A percentile compares a stretch with the other conserved stretches of the same genome.
Evolutionary conservation across 2,888 invertebrate species (phyloP).

Genomic region (Drosophila subquinaria): DNA sequence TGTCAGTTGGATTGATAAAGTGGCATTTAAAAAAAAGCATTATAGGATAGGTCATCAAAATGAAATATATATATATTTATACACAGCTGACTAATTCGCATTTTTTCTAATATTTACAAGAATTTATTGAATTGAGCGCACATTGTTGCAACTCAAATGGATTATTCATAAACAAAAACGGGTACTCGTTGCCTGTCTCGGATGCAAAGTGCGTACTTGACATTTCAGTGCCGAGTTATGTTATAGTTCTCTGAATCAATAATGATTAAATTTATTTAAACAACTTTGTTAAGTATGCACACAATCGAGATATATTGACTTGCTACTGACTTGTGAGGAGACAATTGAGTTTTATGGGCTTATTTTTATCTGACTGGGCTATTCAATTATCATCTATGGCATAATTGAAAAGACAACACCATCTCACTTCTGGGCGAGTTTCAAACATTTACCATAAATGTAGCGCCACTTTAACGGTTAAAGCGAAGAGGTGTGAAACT

Average conservation of each 20-base stretch:
- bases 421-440: slow-evolving; percentile 22
- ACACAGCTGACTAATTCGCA: slow-evolving; percentile 25
- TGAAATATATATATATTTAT: slow-evolving; percentile 28
- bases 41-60: slow-evolving; percentile 37
- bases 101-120: slow-evolving; percentile 1
- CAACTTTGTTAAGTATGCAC: slow-evolving; percentile 24
- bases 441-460: slow-evolving; percentile 10
- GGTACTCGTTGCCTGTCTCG: not conserved
- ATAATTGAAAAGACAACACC: slow-evolving; percentile 64
- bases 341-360: slow-evolving; percentile 29
- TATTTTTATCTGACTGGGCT: slow-evolving; percentile 10
- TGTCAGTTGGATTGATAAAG: slow-evolving; percentile 34
- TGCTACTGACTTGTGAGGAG: slow-evolving; percentile 10
- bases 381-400: slow-evolving; percentile 58
- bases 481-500: slow-evolving; percentile 40
- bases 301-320: not conserved
- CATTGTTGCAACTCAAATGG: slow-evolving; percentile 11
- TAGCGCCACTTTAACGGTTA: slow-evolving; percentile 56
- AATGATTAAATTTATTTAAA: slow-evolving; percentile 18
- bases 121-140: slow-evolving; percentile 18
- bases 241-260: slow-evolving; percentile 16
- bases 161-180: slow-evolving; percentile 10
- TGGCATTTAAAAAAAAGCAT: slow-evolving; percentile 29
- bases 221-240: slow-evolving; percentile 25
- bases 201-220: slow-evolving; percentile 16